Evolutionary conservation across 2,888 invertebrate species (phyloP), one percentile per base, ranked within the genome.

Genomic region (Ichneumon xanthorius): DNA sequence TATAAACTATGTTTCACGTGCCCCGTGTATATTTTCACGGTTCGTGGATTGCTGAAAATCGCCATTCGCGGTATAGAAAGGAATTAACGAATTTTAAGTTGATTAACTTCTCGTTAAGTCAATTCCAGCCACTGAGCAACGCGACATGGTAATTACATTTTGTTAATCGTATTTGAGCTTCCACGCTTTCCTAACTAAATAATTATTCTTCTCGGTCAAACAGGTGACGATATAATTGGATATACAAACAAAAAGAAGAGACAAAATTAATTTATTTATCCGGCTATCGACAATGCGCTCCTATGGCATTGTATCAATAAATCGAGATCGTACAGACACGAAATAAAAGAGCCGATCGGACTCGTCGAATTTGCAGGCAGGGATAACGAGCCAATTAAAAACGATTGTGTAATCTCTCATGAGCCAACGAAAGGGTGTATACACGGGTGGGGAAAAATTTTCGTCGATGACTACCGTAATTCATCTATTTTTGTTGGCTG

Each of bases 91-190:
- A 63, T 33, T 33, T 50, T 4, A 50, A 75, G 33, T 50, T 75
- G 26, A 75, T 48, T 16, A 75, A 75, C 63, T 75, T 63, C 75
- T 63, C 48, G 63, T 48, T 6, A 63, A n/a, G n/a, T 14, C 7
- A 45, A 26, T 75, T 48, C n/a, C 11, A 11, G 26, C 26, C 26
- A 4, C 14, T 48, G 30, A 63, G 63, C 9, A 33, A 2, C 14
- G 11, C 2, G 16, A n/a, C 14, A 2, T 6, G 6, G 7, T 58
- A 58, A 58, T 58, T n/a, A n/a, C 16, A 16, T 33, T 33, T n/a
- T 0, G 33, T 33, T 63, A 16, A 63, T 63, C 6, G 19, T 5
- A 63, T 63, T 63, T 7, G n/a, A 33, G 11, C 5, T 26, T 0
- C 6, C 33, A 14, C 14, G 30, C 4, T 63, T 6, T 63, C 5